Conservation (phyloP, 2,888 invertebrate species). For the Petrophora chlorosata region DNA sequence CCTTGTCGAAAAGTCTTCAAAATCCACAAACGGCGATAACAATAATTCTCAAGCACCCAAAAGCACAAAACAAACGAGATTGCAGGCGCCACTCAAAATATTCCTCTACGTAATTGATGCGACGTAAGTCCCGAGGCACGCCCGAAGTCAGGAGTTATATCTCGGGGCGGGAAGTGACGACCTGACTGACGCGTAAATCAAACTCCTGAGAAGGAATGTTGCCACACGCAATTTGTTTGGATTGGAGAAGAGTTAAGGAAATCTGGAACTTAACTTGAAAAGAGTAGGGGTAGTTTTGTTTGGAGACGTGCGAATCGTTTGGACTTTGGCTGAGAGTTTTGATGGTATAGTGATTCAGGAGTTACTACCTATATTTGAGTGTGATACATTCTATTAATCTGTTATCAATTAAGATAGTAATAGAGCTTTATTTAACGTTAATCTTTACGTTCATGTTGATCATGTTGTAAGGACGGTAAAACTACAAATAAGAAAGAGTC, state of each 20-base stretch:
- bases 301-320: neutral
- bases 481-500: too few relatives aligned
- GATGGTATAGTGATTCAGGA: neutral
- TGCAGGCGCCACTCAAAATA: conserved; percentile 27
- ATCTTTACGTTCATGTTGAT: too few relatives aligned
- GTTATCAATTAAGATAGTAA: too few relatives aligned
- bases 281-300: neutral
- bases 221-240: conserved; percentile 35
- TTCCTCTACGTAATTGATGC: conserved; percentile 48
- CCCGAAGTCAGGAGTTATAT: conserved; percentile 59
- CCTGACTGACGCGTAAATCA: conserved; percentile 70
- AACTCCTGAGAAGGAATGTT: conserved; percentile 40
- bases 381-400: too few relatives aligned
- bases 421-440: too few relatives aligned
- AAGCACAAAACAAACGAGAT: conserved; percentile 11
- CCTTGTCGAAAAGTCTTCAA: too few relatives aligned
- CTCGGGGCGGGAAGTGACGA: conserved; percentile 75
- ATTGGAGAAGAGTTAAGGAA: conserved; percentile 15
- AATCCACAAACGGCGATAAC: neutral
- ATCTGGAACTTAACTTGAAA: conserved; percentile 5
- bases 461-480: too few relatives aligned
- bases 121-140: conserved; percentile 36
- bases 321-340: neutral
- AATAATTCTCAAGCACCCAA: conserved; percentile 19
- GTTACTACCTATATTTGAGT: too few relatives aligned